phyloP scores from a whole-genome alignment of 2,797 vertebrate species.

The Uromys caudimaculatus region DNA sequence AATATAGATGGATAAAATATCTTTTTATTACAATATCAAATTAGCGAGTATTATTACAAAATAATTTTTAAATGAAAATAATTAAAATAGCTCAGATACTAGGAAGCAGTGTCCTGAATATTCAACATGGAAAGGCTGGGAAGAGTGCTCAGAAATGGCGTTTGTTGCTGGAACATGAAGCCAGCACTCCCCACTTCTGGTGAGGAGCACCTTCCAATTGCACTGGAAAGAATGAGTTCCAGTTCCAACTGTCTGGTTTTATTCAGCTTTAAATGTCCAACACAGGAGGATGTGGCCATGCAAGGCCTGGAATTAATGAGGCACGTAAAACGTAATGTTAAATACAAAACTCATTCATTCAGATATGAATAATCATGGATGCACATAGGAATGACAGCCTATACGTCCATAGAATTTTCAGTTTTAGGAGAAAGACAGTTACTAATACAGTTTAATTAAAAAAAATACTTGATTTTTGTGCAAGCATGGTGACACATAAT shows the following conservation, averaged over 20 bases:
- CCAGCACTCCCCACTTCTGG: neutral
- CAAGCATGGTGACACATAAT: neutral
- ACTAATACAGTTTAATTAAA: neutral
- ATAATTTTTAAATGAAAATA: constrained; percentile 71
- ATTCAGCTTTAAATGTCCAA: neutral
- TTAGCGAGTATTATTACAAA: constrained; percentile 67
- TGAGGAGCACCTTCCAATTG: neutral
- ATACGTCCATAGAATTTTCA: neutral
- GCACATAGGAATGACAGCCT: neutral
- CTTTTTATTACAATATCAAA: constrained; percentile 68
- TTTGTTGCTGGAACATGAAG: neutral
- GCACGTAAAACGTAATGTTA: neutral
- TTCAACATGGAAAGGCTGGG: neutral
- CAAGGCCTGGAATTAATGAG: neutral
- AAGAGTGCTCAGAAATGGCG: neutral
- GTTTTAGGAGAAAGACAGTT: constrained; percentile 1
- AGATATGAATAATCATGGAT: neutral
- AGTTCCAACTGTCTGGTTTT: neutral
- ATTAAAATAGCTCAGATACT: constrained; percentile 19
- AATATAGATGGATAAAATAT: constrained; percentile 57
- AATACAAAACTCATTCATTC: neutral
- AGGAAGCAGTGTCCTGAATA: neutral
- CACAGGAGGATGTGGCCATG: neutral
- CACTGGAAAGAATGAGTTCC: too few species aligned
- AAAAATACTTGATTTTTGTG: neutral